Conservation (phyloP, 2,113 vertebrate genomes). For the Entosphenus tridentatus region DNA sequence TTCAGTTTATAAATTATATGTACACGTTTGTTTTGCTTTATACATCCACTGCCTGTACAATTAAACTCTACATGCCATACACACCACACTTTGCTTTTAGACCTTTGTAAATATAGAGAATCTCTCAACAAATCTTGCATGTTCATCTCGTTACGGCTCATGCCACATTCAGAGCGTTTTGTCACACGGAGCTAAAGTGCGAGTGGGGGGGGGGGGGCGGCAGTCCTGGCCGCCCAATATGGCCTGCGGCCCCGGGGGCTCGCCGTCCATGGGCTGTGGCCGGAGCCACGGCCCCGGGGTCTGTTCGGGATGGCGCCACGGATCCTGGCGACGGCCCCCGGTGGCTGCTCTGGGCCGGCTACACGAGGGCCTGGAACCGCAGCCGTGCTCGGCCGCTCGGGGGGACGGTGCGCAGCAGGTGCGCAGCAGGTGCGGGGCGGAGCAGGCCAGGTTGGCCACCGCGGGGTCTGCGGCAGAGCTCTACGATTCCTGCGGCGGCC, state of each 20-base stretch:
- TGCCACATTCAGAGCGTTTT: not conserved
- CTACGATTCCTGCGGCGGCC: not conserved
- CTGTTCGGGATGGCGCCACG: too few species aligned
- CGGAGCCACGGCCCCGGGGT: too few species aligned
- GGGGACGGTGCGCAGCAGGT: too few species aligned
- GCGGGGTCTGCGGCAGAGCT: too few species aligned
- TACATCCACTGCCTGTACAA: not conserved
- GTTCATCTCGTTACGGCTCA: not conserved
- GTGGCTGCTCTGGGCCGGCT: too few species aligned
- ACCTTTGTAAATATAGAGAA: not conserved
- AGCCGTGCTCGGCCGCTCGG: too few species aligned
- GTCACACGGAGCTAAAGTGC: not conserved
- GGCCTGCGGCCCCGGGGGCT: not conserved
- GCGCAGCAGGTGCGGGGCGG: too few species aligned
- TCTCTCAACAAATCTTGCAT: not conserved
- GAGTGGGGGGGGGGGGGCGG: not conserved
- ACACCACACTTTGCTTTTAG: not conserved
- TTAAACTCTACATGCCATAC: slow-evolving; percentile 1
- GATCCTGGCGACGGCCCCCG: too few species aligned
- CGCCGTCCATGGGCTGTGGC: too few species aligned
- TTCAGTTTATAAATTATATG: slow-evolving; percentile 4
- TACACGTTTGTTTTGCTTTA: not conserved
- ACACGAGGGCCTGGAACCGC: too few species aligned
- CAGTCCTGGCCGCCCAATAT: not conserved
- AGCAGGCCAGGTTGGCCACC: too few species aligned